Percentiles rank a stretch among this genome's conserved stretches.
Evolutionary conservation across 2,888 invertebrate species (phyloP).

Genomic region (Pristionchus japonicus): DNA sequence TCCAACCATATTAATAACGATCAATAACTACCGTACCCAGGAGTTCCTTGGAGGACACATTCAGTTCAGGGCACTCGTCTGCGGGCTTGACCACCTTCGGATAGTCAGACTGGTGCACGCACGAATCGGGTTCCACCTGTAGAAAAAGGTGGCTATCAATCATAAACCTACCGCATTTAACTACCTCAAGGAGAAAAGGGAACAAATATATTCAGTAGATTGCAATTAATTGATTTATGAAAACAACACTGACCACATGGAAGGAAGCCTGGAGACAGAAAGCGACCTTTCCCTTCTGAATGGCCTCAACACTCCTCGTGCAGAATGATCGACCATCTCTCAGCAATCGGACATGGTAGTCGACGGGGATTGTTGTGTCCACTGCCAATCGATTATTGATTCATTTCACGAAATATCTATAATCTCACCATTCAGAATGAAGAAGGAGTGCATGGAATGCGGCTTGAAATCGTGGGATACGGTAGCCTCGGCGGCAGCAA

Average conservation of each 20-base stretch:
- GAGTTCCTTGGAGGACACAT: background rate
- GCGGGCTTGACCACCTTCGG: constrained; percentile 61
- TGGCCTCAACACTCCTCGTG: constrained; percentile 75
- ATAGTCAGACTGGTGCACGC: constrained; percentile 58
- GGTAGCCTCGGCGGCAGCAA: constrained; percentile 68
- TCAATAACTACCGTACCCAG: background rate
- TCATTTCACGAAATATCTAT: background rate
- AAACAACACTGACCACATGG: constrained; percentile 56
- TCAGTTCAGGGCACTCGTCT: constrained; percentile 43
- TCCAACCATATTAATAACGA: background rate
- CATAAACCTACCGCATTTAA: background rate
- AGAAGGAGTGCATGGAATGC: constrained; percentile 69
- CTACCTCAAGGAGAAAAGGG: background rate
- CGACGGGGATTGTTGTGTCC: constrained; percentile 73
- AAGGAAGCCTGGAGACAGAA: constrained; percentile 74
- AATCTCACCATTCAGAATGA: constrained; percentile 66
- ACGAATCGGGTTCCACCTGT: constrained; percentile 56
- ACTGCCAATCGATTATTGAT: constrained; percentile 54
- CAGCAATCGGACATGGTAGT: constrained; percentile 76
- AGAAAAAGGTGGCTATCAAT: background rate
- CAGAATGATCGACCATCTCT: constrained; percentile 75
- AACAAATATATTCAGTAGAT: too few relatives aligned
- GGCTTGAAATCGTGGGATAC: constrained; percentile 63
- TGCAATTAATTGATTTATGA: background rate
- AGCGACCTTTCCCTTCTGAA: constrained; percentile 76